phyloP scores from a whole-genome alignment of 1,140 invertebrate genomes.

The Drosophila serrata region DNA sequence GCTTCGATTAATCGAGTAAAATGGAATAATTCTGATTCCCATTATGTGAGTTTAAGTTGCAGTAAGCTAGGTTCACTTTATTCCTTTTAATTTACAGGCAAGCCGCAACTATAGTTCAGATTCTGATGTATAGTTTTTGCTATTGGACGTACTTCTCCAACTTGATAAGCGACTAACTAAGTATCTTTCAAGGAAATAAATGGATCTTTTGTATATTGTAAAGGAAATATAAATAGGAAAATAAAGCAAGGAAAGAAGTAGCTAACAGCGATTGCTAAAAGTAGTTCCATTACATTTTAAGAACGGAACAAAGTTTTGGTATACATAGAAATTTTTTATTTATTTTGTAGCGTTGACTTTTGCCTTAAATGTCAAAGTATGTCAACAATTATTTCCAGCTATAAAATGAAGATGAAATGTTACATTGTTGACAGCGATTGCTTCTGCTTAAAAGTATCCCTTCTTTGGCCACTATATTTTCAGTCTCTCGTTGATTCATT shows the following conservation, averaged over 20 bases:
- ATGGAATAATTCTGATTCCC: no score
- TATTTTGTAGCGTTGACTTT: neutral
- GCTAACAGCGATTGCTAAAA: no score
- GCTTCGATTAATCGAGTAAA: no score
- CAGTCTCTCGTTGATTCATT: conserved; percentile 44
- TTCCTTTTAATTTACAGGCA: neutral
- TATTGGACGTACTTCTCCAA: neutral
- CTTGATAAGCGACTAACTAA: neutral
- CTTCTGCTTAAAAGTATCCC: neutral
- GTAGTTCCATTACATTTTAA: neutral
- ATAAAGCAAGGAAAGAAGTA: neutral
- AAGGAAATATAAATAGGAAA: neutral
- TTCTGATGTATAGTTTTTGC: neutral
- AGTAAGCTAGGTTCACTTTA: no score
- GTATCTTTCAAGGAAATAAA: neutral
- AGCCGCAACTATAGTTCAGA: neutral
- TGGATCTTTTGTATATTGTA: neutral
- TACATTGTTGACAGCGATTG: conserved; percentile 13
- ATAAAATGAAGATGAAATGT: neutral
- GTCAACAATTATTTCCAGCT: neutral
- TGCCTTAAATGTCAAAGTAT: neutral
- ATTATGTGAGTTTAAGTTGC: neutral
- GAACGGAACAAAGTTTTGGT: neutral
- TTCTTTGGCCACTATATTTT: neutral
- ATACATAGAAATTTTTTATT: no score